Conservation (phyloP, 1,140 invertebrate genomes). For the Diorhabda elongata region DNA sequence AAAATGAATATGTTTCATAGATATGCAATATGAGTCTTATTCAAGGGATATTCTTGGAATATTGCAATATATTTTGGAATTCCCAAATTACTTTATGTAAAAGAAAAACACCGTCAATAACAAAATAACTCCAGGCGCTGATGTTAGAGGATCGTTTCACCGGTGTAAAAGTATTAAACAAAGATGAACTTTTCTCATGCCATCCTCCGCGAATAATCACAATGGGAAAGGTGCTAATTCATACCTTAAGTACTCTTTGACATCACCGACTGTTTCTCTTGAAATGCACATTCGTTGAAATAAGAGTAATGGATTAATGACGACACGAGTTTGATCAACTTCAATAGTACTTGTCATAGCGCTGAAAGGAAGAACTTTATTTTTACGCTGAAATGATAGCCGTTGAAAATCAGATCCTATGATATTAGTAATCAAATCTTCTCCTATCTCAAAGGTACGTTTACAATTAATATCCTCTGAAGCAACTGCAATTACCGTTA, state of each 20-base stretch:
- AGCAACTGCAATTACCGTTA: background rate
- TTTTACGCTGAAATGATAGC: background rate
- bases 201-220: background rate
- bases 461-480: background rate
- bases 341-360: background rate
- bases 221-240: background rate
- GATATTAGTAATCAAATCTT: background rate
- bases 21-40: too few species aligned
- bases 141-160: background rate
- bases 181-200: background rate
- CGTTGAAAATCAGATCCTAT: background rate
- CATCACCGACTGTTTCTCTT: background rate
- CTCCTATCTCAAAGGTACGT: background rate
- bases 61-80: too few species aligned
- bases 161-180: background rate
- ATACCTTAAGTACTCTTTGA: background rate
- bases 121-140: background rate
- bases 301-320: background rate
- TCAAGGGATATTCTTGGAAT: too few species aligned
- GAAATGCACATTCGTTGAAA: background rate
- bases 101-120: background rate
- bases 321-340: background rate
- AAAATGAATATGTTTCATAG: too few species aligned
- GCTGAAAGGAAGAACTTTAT: background rate
- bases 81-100: background rate